Conservation (phyloP, 2,888 invertebrate species). For the Drosophila cognata region DNA sequence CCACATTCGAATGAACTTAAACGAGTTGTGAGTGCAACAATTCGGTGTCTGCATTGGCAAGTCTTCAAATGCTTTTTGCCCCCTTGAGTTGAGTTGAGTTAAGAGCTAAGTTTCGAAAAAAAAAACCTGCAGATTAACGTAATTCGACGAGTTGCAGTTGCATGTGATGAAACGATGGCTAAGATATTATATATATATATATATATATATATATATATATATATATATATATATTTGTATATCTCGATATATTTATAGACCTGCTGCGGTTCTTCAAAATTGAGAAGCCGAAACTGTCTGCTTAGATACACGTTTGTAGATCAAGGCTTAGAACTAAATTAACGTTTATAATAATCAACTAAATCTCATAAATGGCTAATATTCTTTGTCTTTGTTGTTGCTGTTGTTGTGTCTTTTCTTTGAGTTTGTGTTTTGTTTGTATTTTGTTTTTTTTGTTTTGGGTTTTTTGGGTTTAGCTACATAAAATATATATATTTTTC, state of each 20-base stretch:
- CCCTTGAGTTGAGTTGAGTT: conserved; percentile 11
- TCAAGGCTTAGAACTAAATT: conserved; percentile 62
- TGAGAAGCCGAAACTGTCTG: conserved; percentile 14
- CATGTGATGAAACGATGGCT: conserved; percentile 62
- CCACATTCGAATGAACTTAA: conserved; percentile 49
- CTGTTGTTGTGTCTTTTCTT: conserved; percentile 50
- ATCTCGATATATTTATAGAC: background rate
- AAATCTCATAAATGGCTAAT: conserved; percentile 63
- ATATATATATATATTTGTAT: background rate
- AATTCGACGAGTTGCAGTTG: conserved; percentile 25
- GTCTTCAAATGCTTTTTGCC: conserved; percentile 42
- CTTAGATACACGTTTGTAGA: conserved; percentile 1
- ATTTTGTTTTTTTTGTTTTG: conserved; percentile 1
- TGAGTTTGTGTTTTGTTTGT: conserved; percentile 24
- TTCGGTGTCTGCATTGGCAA: conserved; percentile 39
- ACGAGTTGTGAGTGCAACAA: conserved; percentile 24
- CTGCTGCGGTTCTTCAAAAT: background rate
- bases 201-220: background rate
- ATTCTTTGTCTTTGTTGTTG: conserved; percentile 51
- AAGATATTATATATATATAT: conserved; percentile 13
- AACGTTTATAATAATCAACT: conserved; percentile 66
- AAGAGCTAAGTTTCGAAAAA: conserved; percentile 29
- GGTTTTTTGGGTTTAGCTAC: conserved; percentile 48
- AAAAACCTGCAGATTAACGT: conserved; percentile 15
- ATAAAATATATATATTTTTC: conserved; percentile 11